These are phyloP conservation scores for Gallinago jamesoni DNA, from an alignment of 2,113 vertebrate species.

Conservation along the genomic window DNA sequence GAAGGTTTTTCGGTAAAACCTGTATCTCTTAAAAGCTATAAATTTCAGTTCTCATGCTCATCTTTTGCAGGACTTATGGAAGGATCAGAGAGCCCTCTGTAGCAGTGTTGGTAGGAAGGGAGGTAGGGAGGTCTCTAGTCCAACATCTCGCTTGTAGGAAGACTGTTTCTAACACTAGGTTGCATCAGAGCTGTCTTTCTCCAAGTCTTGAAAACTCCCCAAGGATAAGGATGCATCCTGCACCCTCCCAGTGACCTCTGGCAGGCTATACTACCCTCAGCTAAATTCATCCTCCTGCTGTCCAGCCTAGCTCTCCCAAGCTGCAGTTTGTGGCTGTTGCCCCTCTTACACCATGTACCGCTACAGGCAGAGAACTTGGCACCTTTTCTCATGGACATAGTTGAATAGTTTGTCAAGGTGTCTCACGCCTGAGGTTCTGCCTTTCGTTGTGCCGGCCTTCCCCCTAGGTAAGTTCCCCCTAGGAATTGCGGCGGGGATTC, in stretches of 20 bases:
- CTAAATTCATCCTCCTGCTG: not conserved
- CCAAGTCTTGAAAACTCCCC: not conserved
- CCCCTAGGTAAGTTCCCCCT: not conserved
- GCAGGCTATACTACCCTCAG: not conserved
- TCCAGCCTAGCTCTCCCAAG: not conserved
- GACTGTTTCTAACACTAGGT: not conserved
- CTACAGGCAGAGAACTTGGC: not conserved
- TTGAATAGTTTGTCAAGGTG: not conserved
- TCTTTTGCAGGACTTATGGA: not conserved
- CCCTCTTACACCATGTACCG: not conserved
- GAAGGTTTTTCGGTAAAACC: not conserved
- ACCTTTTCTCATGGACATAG: not conserved
- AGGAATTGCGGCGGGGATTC: not conserved
- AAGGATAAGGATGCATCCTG: not conserved
- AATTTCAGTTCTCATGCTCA: not conserved
- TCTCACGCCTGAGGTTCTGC: not conserved
- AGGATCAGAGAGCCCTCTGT: not conserved
- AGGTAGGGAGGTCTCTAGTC: not conserved
- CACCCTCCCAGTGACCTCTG: not conserved
- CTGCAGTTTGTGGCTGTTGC: not conserved
- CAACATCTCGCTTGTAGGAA: not conserved
- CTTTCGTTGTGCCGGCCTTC: not conserved
- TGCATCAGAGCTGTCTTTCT: not conserved
- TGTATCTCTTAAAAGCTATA: not conserved
- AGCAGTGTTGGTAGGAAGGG: not conserved